A percentile compares a stretch with the other conserved stretches of the same genome.
phyloP scores from a whole-genome alignment of 2,888 invertebrate species.

The Parascotia fuliginaria region DNA sequence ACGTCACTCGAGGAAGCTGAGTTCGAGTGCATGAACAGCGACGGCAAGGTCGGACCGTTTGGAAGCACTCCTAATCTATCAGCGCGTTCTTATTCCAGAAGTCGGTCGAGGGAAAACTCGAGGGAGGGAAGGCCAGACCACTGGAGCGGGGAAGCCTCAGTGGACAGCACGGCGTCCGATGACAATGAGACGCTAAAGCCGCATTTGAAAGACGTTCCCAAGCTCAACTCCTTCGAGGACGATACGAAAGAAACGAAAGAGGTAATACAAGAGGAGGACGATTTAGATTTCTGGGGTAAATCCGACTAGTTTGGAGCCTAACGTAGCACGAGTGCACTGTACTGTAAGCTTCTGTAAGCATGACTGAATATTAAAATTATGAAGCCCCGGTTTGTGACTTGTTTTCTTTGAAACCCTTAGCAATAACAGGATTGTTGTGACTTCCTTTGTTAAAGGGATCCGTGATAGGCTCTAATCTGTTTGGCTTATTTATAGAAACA shows the following conservation, averaged over 20 bases:
- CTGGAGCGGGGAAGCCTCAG: conserved; percentile 62
- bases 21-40: conserved; percentile 71
- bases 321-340: conserved; percentile 67
- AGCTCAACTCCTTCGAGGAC: conserved; percentile 77
- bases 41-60: conserved; percentile 54
- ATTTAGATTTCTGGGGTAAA: conserved; percentile 76
- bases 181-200: conserved; percentile 55
- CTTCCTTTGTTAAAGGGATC: conserved; percentile 62
- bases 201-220: conserved; percentile 61
- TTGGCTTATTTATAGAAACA: conserved; percentile 60
- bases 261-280: conserved; percentile 76
- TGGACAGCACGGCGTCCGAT: conserved; percentile 51
- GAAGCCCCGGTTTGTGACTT: conserved; percentile 71
- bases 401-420: conserved; percentile 54
- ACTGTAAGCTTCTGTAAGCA: conserved; percentile 72
- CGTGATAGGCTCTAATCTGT: conserved; percentile 60
- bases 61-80: conserved; percentile 82
- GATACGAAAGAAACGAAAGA: conserved; percentile 67
- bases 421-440: conserved; percentile 43
- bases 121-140: conserved; percentile 68
- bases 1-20: conserved; percentile 88
- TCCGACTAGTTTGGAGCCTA: conserved; percentile 64
- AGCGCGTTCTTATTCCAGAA: conserved; percentile 84
- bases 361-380: conserved; percentile 80
- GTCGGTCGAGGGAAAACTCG: conserved; percentile 80